phyloP scores from a whole-genome alignment of 2,888 invertebrate genomes.

The Cataglyphis altisquamis region DNA sequence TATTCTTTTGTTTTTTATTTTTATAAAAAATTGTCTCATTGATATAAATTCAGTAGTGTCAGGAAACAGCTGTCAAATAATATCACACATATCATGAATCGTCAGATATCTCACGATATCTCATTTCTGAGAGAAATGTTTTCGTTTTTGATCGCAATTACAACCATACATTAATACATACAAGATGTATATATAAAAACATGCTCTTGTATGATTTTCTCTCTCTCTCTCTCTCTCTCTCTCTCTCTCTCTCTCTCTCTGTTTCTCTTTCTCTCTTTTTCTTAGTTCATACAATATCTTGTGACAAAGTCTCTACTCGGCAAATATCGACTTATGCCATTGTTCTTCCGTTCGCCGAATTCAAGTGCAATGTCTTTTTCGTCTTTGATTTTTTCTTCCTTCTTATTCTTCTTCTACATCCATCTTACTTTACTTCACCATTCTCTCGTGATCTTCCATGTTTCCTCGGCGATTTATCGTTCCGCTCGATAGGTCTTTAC shows the following conservation, averaged over 20 bases:
- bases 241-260: not conserved
- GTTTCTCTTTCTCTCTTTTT: not conserved
- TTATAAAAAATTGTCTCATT: not conserved
- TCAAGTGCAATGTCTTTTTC: slow-evolving; percentile 21
- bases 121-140: not conserved
- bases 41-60: not conserved
- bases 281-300: not conserved
- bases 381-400: slow-evolving; percentile 16
- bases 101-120: not conserved
- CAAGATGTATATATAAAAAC: not conserved
- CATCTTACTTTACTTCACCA: slow-evolving; percentile 36
- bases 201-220: not conserved
- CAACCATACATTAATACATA: not conserved
- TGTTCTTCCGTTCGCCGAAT: slow-evolving; percentile 23
- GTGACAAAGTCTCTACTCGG: slow-evolving; percentile 20
- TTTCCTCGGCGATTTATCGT: slow-evolving; percentile 70
- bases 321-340: slow-evolving; percentile 32
- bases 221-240: not conserved
- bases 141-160: not conserved
- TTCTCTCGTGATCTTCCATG: slow-evolving; percentile 41
- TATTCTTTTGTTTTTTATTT: not conserved
- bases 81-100: not conserved
- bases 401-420: slow-evolving; percentile 12
- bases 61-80: not conserved
- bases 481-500: slow-evolving; percentile 71